Percentiles rank a stretch among this genome's conserved stretches.
These are phyloP conservation scores for Diplosoma virens DNA, from an alignment of 23 tunicate species.

Conservation along the genomic window DNA sequence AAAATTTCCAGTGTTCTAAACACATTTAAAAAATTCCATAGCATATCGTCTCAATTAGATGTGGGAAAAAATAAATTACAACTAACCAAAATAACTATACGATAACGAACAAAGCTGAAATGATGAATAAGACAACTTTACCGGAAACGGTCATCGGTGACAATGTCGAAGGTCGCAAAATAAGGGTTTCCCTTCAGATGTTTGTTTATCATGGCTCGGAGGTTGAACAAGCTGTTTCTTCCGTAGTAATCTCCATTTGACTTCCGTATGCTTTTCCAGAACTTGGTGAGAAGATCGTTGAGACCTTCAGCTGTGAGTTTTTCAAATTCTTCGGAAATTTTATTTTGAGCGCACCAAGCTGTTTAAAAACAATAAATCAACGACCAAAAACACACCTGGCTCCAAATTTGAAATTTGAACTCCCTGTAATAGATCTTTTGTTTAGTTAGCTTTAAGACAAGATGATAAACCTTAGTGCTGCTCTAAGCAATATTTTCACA, in stretches of 20 bases:
- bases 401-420: too few relatives aligned
- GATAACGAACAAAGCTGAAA: too few relatives aligned
- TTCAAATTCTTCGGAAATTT: constrained; percentile 46
- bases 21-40: too few relatives aligned
- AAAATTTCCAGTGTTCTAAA: too few relatives aligned
- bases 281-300: constrained; percentile 56
- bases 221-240: constrained; percentile 82
- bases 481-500: too few relatives aligned
- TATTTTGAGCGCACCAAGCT: constrained; percentile 89
- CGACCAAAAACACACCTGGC: too few relatives aligned
- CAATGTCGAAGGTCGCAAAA: constrained; percentile 81
- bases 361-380: constrained; percentile 19
- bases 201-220: constrained; percentile 97
- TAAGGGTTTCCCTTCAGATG: constrained; percentile 93
- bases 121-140: background rate
- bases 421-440: too few relatives aligned
- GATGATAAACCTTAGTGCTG: too few relatives aligned
- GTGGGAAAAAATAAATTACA: too few relatives aligned
- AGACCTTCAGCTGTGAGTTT: constrained; percentile 53
- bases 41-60: too few relatives aligned
- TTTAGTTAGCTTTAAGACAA: too few relatives aligned
- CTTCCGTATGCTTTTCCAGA: constrained; percentile 88
- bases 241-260: constrained; percentile 93
- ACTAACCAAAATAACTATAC: too few relatives aligned
- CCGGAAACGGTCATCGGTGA: constrained; percentile 93